Conservation (phyloP, 2,113 vertebrate species). For the Gallinago media region DNA sequence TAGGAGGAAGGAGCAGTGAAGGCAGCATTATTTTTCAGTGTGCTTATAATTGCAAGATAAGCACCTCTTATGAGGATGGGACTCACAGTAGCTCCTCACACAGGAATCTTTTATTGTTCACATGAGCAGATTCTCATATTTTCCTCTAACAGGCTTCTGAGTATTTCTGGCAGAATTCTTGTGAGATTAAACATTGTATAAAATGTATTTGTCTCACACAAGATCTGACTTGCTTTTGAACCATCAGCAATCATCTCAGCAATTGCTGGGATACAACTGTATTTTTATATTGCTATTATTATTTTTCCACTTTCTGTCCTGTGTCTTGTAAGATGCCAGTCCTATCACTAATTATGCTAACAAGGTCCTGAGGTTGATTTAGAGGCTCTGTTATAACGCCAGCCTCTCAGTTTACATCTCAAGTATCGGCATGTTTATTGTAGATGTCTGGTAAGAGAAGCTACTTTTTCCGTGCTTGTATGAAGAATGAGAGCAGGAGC, state of each 20-base stretch:
- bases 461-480: slow-evolving; percentile 33
- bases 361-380: slow-evolving; percentile 57
- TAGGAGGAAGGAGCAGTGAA: not conserved
- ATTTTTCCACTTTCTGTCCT: slow-evolving; percentile 18
- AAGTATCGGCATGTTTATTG: slow-evolving; percentile 56
- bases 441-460: slow-evolving; percentile 37
- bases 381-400: slow-evolving; percentile 41
- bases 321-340: slow-evolving; percentile 15
- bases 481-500: not conserved
- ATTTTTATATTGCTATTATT: slow-evolving; percentile 23
- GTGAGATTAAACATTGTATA: slow-evolving; percentile 43
- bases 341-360: slow-evolving; percentile 59
- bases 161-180: slow-evolving; percentile 51
- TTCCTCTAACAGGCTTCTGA: slow-evolving; percentile 52
- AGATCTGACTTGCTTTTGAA: slow-evolving; percentile 62
- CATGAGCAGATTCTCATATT: slow-evolving; percentile 13
- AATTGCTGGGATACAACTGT: not conserved
- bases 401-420: slow-evolving; percentile 52
- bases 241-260: slow-evolving; percentile 22
- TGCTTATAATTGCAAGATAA: not conserved
- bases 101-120: not conserved
- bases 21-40: not conserved
- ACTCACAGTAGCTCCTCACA: not conserved
- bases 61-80: not conserved
- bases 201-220: slow-evolving; percentile 30